Evolutionary conservation across 1,140 invertebrate species (phyloP).

Genomic region (Drosophila simulans): DNA sequence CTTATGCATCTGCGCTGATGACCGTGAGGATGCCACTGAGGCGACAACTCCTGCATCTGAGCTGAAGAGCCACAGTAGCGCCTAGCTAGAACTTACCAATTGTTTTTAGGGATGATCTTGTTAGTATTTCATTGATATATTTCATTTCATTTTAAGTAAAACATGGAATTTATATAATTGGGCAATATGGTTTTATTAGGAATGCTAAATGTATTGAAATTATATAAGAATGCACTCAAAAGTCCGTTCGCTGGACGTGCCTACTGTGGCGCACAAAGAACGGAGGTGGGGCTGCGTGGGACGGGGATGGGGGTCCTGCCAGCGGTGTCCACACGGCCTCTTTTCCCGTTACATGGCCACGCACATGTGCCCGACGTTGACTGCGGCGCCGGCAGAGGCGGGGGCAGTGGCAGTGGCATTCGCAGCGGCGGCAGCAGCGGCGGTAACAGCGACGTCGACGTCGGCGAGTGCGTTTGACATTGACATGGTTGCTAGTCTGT

Average conservation of each 20-base stretch:
- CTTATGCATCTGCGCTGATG: slow-evolving; percentile 36
- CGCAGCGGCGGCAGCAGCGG: not conserved
- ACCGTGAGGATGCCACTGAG: slow-evolving; percentile 66
- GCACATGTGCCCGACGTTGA: slow-evolving; percentile 51
- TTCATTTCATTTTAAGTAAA: not conserved
- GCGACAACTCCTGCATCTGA: slow-evolving; percentile 59
- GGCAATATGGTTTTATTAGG: no score
- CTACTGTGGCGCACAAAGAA: slow-evolving; percentile 7
- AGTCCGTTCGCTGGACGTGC: not conserved
- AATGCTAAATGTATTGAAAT: no score
- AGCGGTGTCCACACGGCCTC: slow-evolving; percentile 63
- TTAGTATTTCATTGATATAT: not conserved
- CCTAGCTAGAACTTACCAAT: not conserved
- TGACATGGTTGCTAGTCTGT: slow-evolving; percentile 76
- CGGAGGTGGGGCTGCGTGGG: slow-evolving; percentile 5
- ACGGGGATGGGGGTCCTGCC: slow-evolving; percentile 41
- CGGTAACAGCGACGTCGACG: slow-evolving; percentile 18
- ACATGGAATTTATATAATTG: no score
- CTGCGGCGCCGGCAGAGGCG: slow-evolving; percentile 13
- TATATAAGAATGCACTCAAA: no score
- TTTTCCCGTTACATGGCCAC: slow-evolving; percentile 61
- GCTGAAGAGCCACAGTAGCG: not conserved
- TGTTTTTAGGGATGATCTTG: not conserved
- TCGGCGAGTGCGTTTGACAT: slow-evolving; percentile 77
- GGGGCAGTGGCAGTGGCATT: not conserved